These are phyloP conservation scores for Ctenopoma kingsleyae DNA, from an alignment of 2,797 vertebrate species.

Conservation along the genomic window DNA sequence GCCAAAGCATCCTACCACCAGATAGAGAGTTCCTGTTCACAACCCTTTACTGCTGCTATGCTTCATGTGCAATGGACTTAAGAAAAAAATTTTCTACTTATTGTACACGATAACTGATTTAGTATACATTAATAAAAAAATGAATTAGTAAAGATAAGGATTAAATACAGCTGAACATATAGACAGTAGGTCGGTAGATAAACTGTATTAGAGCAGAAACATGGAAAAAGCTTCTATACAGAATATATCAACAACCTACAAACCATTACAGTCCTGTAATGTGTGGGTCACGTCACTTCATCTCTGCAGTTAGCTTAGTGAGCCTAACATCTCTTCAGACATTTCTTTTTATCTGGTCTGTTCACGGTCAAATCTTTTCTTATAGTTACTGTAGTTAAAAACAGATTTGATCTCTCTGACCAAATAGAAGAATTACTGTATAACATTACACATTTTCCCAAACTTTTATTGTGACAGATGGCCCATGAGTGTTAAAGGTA, in stretches of 20 bases:
- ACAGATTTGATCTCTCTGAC: not conserved
- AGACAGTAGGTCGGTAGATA: not conserved
- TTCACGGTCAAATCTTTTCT: not conserved
- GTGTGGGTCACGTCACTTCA: conserved; percentile 17
- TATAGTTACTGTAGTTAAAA: not conserved
- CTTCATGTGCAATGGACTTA: conserved; percentile 42
- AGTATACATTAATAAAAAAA: not conserved
- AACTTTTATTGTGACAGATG: no score
- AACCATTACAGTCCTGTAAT: not conserved
- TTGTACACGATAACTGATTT: conserved; percentile 7
- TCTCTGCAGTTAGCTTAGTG: conserved; percentile 41
- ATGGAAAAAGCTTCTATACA: not conserved
- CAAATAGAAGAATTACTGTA: not conserved
- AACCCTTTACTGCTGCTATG: conserved; percentile 48
- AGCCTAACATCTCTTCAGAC: not conserved
- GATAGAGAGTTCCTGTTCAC: conserved; percentile 56
- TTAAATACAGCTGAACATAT: not conserved
- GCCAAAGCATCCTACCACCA: conserved; percentile 56
- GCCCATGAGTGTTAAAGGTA: no score
- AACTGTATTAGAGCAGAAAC: not conserved
- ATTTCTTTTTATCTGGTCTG: not conserved
- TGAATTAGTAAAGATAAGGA: not conserved
- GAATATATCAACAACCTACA: conserved; percentile 1
- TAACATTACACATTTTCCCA: no score
- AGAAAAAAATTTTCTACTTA: conserved; percentile 29